Evolutionary conservation across 2,113 vertebrate species (phyloP), one percentile per base, ranked within the genome.

Genomic region (Electrona antarctica): DNA sequence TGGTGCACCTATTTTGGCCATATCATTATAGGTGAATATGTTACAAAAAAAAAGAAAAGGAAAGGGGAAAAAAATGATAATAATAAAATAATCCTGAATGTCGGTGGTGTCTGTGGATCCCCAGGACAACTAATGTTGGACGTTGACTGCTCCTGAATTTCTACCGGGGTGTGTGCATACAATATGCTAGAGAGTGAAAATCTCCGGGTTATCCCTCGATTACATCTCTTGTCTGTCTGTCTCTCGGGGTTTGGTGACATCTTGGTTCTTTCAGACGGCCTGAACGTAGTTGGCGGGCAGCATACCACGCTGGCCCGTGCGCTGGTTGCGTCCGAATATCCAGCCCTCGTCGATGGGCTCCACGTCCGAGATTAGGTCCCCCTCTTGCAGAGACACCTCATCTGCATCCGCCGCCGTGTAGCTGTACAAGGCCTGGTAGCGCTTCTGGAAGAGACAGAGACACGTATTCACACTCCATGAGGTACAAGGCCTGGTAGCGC

Each of bases 241-340:
- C 33, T 41, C 33, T 41, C 5, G 3, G 2, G 3, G 33, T 41
- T 41, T 41, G 33, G 33, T 6, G 13, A 15, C 8, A 11, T 33
- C 0, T 45, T 3, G 62, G 11, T n/a, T 95, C 91, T 51, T 58
- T 93, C 79, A 99, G 79, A 97, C 87, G 13, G 94, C 92, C 85
- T 95, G 94, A 75, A 98, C 95, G 3, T 98, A 99, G 92, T 99
- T 98, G 63, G 97, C 94, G 0, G 97, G 97, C 41, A 99, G 94
- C 96, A 98, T 95, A 0, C 97, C 97, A 0, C 94, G 94, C 91
- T 97, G 95, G 0, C 97, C 97, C 0, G 97, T 98, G 88, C 97
- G 96, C 92, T 97, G 95, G 91, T 98, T 97, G 3, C 94, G 95
- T 60, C 97, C 97, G 0, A 96, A 98, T 95, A 98, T 94, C 97